phyloP scores from a whole-genome alignment of 2,888 invertebrate species.

The Ditula angustiorana region DNA sequence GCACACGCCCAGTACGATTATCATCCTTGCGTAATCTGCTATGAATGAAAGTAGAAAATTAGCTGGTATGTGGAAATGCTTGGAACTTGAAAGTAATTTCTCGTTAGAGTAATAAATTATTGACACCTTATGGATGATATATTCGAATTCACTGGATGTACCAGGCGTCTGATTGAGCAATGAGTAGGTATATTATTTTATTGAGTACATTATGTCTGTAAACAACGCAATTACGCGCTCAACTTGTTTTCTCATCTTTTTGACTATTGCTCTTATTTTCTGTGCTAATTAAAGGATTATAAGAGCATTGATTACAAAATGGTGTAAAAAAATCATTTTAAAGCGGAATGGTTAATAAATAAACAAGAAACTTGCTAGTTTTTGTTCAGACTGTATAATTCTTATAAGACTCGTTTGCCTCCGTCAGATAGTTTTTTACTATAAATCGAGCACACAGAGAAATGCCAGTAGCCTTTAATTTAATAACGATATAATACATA shows the following conservation, averaged over 20 bases:
- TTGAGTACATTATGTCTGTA: conserved; percentile 63
- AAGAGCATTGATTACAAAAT: background rate
- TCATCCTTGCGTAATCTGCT: conserved; percentile 35
- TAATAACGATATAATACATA: conserved; percentile 50
- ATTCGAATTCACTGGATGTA: background rate
- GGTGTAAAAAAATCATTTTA: background rate
- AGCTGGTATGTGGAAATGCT: background rate
- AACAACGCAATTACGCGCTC: conserved; percentile 79
- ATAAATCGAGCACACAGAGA: background rate
- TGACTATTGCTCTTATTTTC: background rate
- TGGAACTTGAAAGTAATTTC: background rate
- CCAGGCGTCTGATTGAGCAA: background rate
- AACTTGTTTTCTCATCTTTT: conserved; percentile 43
- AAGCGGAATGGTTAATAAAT: conserved; percentile 40
- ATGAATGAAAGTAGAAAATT: conserved; percentile 17
- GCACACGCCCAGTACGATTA: conserved; percentile 37
- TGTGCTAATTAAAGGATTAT: background rate
- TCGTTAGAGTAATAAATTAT: background rate
- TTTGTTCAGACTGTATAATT: background rate
- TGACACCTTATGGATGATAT: background rate
- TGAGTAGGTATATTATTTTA: conserved; percentile 10
- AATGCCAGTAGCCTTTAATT: background rate
- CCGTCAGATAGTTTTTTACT: background rate
- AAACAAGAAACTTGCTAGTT: conserved; percentile 41
- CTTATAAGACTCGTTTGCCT: conserved; percentile 14